phyloP scores from a whole-genome alignment of 2,888 invertebrate species.

The Andrena marginata region DNA sequence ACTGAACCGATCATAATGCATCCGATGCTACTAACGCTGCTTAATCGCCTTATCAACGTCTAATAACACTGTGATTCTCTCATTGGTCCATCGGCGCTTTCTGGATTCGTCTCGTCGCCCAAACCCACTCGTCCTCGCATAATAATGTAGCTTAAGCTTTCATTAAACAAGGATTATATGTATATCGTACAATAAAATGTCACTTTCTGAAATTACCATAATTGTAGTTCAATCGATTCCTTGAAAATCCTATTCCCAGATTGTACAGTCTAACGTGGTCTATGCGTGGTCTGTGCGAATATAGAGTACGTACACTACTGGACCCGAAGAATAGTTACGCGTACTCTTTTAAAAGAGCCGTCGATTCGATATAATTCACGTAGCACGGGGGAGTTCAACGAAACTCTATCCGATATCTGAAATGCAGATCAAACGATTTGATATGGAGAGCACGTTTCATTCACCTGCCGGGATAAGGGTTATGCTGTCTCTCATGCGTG shows the following conservation, averaged over 20 bases:
- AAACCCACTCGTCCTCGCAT: constrained; percentile 35
- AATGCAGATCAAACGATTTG: constrained; percentile 69
- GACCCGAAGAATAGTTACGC: neutral
- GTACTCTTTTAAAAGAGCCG: neutral
- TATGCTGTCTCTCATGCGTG: constrained; percentile 59
- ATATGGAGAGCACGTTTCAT: constrained; percentile 76
- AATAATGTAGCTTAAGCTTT: constrained; percentile 27
- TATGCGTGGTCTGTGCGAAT: neutral
- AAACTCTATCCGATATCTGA: constrained; percentile 60
- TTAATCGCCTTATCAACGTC: constrained; percentile 37
- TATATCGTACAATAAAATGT: constrained; percentile 54
- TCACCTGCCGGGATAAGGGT: constrained; percentile 78
- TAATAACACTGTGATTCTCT: constrained; percentile 34
- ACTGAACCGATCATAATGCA: constrained; percentile 33
- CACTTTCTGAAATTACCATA: constrained; percentile 15
- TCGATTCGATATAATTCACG: constrained; percentile 29
- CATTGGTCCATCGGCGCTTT: constrained; percentile 42
- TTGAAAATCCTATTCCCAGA: neutral
- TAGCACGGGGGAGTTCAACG: constrained; percentile 42
- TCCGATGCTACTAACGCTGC: constrained; percentile 24
- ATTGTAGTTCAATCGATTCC: neutral
- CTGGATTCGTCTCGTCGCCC: constrained; percentile 52
- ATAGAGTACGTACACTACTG: neutral
- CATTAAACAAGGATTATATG: constrained; percentile 32
- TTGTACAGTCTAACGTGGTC: neutral